Base-by-base conservation (phyloP, 1,140 invertebrate species). In the Cydia strobilella region DNA sequence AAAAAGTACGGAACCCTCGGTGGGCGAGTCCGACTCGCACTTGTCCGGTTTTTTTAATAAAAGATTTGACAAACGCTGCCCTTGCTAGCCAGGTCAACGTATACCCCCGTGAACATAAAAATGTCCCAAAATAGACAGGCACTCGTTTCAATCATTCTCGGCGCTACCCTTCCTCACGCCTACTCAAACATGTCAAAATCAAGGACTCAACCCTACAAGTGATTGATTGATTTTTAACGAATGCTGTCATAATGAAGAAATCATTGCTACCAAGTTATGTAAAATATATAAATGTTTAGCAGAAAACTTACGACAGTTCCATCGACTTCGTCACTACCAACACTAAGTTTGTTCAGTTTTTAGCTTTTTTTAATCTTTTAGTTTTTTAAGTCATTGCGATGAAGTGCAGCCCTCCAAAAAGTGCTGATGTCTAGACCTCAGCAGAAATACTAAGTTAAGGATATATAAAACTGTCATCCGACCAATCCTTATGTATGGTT, bases 131-230 rank as follows among this genome's bases (percentile, higher is more conserved):
- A 59, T 59, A 59, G 54, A 59, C 54, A 23, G 54, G 20, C 20
- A 59, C 20, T 59, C 2, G 2, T 59, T 12, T 59, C 20, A 23
- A 59, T 59, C 18, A 54, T 54, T 4, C 51, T 20, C n/a, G 9
- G 7, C 54, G 54, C 9, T 59, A 59, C 54, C 54, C 54, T 23
- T 59, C 7, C 23, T 59, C 54, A 23, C 18, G 54, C 54, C 54
- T 23, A 6, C 48, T 59, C 54, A 59, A 59, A 59, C 54, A 59
- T 59, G 54, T 59, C 54, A 59, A 59, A 59, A 59, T 23, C 23
- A 10, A 23, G 54, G 54, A 59, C n/a, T 20, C 51, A 18, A 23
- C 54, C 18, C 54, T 23, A 23, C n/a, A 0, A 59, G 7, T 23
- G 54, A 59, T 23, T 59, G 54, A 59, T 59, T 59, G 18, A 59